A percentile compares a stretch with the other conserved stretches of the same genome.
Conservation (phyloP, 2,888 invertebrate genomes). For the Octonoba sinensis region DNA sequence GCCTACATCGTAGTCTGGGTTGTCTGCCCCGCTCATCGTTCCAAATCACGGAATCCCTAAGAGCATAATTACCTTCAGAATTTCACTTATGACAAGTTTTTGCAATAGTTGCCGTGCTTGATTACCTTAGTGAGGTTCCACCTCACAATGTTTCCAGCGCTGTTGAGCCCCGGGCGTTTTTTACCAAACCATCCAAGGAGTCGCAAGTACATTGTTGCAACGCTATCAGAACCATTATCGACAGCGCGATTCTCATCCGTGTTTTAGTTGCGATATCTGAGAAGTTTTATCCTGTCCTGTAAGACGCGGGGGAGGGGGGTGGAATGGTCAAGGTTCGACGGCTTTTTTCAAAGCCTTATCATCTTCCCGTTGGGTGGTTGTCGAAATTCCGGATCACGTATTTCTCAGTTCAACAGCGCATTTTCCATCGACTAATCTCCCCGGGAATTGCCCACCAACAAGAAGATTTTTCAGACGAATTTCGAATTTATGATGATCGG, state of each 20-base stretch:
- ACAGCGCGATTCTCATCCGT: no score
- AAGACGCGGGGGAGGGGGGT: background rate
- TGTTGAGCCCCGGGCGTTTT: background rate
- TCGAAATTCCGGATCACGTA: conserved; percentile 37
- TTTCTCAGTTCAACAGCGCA: background rate
- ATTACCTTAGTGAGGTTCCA: conserved; percentile 3
- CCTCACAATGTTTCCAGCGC: background rate
- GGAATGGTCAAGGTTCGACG: conserved; percentile 23
- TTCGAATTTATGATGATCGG: conserved; percentile 43
- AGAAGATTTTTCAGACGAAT: conserved; percentile 26
- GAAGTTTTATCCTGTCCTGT: background rate
- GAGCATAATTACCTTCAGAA: no score
- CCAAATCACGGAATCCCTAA: no score
- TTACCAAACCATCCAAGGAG: no score
- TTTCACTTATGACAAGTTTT: conserved; percentile 3
- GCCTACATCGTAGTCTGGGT: no score
- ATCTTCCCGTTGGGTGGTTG: conserved; percentile 4
- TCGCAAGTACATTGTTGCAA: no score
- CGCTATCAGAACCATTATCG: no score
- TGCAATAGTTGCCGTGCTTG: conserved; percentile 8
- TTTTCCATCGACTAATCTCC: conserved; percentile 36
- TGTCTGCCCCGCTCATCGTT: no score
- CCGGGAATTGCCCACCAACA: conserved; percentile 21
- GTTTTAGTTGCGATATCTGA: background rate
- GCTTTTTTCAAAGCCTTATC: conserved; percentile 10